These are phyloP conservation scores for Ceratitis capitata DNA, from an alignment of 1,140 invertebrate species.

Conservation along the genomic window DNA sequence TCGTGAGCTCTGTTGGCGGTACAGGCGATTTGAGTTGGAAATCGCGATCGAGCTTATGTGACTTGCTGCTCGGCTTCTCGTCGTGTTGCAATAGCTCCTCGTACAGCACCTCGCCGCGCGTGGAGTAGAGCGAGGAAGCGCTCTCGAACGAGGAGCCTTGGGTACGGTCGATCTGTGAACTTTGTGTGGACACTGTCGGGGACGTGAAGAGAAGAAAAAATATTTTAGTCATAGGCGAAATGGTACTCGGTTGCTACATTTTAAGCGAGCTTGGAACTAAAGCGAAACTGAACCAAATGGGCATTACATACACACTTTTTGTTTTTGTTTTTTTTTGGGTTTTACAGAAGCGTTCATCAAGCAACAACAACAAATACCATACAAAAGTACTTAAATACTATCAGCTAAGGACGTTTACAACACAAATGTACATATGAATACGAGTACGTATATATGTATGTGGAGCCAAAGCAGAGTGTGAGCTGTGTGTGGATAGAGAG, in stretches of 20 bases:
- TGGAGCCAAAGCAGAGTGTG: too few relatives aligned
- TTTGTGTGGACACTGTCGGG: slow-evolving; percentile 63
- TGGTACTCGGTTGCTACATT: neutral
- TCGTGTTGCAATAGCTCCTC: slow-evolving; percentile 67
- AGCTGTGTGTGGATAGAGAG: neutral
- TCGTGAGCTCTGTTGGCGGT: slow-evolving; percentile 49
- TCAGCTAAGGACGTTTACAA: slow-evolving; percentile 18
- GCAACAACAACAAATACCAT: slow-evolving; percentile 56
- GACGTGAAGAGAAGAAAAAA: neutral
- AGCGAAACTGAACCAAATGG: neutral
- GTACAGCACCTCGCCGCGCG: slow-evolving; percentile 73
- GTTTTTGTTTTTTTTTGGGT: slow-evolving; percentile 41
- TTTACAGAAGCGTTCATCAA: slow-evolving; percentile 51
- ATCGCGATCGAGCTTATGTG: slow-evolving; percentile 23
- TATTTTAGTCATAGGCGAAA: too few relatives aligned
- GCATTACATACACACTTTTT: slow-evolving; percentile 49
- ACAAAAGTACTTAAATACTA: slow-evolving; percentile 40
- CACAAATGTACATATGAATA: neutral
- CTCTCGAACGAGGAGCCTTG: slow-evolving; percentile 84
- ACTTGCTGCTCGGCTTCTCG: neutral
- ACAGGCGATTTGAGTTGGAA: slow-evolving; percentile 26
- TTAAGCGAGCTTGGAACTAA: neutral
- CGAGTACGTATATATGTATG: neutral
- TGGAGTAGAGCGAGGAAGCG: slow-evolving; percentile 80
- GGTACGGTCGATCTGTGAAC: slow-evolving; percentile 68